Percentiles rank a stretch among this genome's conserved stretches.
Conservation (phyloP, 2,113 vertebrate species). For the Thalassarche chlororhynchos region DNA sequence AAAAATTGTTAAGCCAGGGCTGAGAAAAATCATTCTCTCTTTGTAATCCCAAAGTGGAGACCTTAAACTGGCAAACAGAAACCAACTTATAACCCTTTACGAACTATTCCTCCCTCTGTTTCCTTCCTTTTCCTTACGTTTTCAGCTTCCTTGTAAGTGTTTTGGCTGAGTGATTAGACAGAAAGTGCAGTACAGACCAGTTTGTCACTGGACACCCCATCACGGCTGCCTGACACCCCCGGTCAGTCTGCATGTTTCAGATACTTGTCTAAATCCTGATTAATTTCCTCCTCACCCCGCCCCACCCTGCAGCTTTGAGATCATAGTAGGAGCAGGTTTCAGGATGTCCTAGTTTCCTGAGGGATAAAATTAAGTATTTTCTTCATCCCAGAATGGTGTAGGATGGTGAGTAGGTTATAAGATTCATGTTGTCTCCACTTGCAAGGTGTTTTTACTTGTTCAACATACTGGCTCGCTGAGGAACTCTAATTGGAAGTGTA, state of each 20-base stretch:
- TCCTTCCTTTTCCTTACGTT: not conserved
- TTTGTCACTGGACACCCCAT: not conserved
- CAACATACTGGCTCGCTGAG: not conserved
- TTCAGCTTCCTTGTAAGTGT: not conserved
- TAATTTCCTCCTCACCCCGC: not conserved
- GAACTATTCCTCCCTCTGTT: not conserved
- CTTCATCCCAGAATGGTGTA: not conserved
- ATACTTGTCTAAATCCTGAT: not conserved
- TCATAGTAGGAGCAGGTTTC: not conserved
- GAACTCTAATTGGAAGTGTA: not conserved
- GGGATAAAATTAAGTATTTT: not conserved
- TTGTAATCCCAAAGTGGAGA: not conserved
- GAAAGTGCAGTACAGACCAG: not conserved
- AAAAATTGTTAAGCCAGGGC: not conserved
- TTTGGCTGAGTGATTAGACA: not conserved
- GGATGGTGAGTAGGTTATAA: not conserved
- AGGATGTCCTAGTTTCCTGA: not conserved
- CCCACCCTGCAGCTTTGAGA: not conserved
- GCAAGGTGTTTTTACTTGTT: not conserved
- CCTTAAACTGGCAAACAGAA: conserved; percentile 1
- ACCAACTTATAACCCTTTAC: not conserved
- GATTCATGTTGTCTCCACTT: not conserved
- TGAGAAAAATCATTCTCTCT: conserved; percentile 15
- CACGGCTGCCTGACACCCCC: not conserved
- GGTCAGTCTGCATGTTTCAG: not conserved